Percentiles rank a stretch among this genome's conserved stretches.
phyloP scores from a whole-genome alignment of 1,140 invertebrate genomes.

The Mactra quadrangularis region DNA sequence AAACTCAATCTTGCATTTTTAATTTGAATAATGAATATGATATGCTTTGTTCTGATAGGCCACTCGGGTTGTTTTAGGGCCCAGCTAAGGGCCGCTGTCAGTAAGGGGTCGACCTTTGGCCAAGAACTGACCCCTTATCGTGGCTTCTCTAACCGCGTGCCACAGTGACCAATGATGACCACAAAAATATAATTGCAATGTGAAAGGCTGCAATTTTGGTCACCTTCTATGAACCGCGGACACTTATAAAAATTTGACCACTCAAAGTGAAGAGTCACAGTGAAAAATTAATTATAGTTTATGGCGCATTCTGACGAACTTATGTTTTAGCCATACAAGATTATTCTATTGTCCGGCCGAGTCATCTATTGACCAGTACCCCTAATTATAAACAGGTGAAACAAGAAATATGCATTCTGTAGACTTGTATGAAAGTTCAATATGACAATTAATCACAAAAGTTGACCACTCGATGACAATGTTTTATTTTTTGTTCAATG shows the following conservation, averaged over 20 bases:
- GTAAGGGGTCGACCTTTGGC: constrained; percentile 59
- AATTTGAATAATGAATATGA: constrained; percentile 65
- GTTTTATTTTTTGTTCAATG: constrained; percentile 51
- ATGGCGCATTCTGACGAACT: constrained; percentile 32
- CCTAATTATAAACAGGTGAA: constrained; percentile 64
- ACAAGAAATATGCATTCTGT: constrained; percentile 41
- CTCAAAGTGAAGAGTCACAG: constrained; percentile 56
- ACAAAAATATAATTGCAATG: constrained; percentile 58
- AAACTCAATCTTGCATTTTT: constrained; percentile 62
- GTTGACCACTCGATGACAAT: constrained; percentile 43
- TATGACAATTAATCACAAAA: constrained; percentile 55
- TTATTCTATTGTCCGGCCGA: constrained; percentile 49
- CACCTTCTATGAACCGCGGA: constrained; percentile 42
- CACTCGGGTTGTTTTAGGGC: constrained; percentile 56
- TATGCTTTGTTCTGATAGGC: constrained; percentile 61
- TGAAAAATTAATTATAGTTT: constrained; percentile 62
- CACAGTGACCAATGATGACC: constrained; percentile 55
- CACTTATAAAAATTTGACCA: constrained; percentile 38
- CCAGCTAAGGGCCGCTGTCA: constrained; percentile 54
- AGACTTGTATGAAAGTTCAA: constrained; percentile 59
- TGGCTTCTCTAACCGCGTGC: constrained; percentile 56
- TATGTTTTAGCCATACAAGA: constrained; percentile 52
- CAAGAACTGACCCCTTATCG: constrained; percentile 60
- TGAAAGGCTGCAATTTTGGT: constrained; percentile 57
- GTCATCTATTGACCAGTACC: constrained; percentile 54